phyloP scores from a whole-genome alignment of 2,888 invertebrate species.

The Ethmia dodecea region DNA sequence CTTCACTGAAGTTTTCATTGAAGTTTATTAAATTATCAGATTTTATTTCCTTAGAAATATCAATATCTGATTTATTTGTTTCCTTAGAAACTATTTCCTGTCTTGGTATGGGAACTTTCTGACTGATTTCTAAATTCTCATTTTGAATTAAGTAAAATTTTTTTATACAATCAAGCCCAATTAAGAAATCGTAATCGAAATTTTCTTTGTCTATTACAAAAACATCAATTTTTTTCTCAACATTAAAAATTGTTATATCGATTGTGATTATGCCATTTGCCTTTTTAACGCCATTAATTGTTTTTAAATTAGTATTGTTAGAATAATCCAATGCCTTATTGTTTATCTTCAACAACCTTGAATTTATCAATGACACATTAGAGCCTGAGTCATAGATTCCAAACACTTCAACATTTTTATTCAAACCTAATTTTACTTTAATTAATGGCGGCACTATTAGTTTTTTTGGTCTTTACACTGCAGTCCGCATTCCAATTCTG shows the following conservation, averaged over 20 bases:
- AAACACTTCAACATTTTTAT: constrained; percentile 15
- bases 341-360: constrained; percentile 19
- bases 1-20: neutral
- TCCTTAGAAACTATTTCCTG: no score
- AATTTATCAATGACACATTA: constrained; percentile 27
- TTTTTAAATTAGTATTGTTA: constrained; percentile 13
- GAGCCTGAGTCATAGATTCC: constrained; percentile 26
- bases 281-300: constrained; percentile 17
- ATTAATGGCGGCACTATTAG: constrained; percentile 19
- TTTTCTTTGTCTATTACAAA: constrained; percentile 17
- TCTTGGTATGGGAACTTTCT: no score
- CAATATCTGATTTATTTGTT: no score
- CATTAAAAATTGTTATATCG: constrained; percentile 15
- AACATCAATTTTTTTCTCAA: constrained; percentile 17
- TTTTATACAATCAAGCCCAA: constrained; percentile 17
- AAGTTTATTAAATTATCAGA: neutral
- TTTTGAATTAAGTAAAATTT: constrained; percentile 14
- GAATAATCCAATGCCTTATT: neutral
- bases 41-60: no score
- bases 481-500: constrained; percentile 12
- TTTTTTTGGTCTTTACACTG: constrained; percentile 15
- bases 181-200: constrained; percentile 18
- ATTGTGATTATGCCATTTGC: constrained; percentile 15
- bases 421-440: constrained; percentile 19
- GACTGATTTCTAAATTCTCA: constrained; percentile 15